Conservation (phyloP, 92 coral and sea anemone genomes). For the Desmophyllum pertusum region DNA sequence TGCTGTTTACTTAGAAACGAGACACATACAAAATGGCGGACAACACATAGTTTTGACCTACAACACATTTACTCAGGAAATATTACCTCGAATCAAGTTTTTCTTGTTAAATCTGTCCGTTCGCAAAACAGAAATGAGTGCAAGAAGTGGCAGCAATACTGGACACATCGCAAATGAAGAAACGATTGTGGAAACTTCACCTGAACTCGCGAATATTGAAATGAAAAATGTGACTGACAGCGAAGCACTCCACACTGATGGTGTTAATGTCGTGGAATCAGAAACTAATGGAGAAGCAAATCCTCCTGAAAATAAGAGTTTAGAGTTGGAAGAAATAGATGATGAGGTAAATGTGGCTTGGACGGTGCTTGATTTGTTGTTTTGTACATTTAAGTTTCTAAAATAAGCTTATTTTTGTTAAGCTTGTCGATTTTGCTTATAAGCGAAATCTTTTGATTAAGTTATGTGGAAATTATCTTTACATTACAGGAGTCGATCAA, state of each 20-base stretch:
- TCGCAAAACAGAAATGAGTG: neutral
- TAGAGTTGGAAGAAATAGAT: slow-evolving; percentile 12
- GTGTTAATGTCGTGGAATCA: slow-evolving; percentile 11
- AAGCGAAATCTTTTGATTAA: too few species aligned
- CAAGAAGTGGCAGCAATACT: slow-evolving; percentile 4
- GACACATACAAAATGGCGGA: slow-evolving; percentile 46
- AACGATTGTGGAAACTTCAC: neutral
- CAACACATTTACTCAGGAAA: too few species aligned
- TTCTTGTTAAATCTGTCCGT: neutral
- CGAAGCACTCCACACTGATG: neutral
- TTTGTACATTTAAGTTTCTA: neutral
- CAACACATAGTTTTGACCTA: slow-evolving; percentile 10
- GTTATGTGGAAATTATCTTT: neutral
- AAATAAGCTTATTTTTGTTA: too few species aligned
- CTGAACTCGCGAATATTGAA: neutral
- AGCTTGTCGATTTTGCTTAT: too few species aligned
- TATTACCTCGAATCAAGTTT: neutral
- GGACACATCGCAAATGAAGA: neutral
- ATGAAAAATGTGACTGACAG: neutral
- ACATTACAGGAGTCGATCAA: neutral
- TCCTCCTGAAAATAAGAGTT: neutral
- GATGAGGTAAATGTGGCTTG: slow-evolving; percentile 11
- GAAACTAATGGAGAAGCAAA: neutral
- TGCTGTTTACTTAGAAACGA: slow-evolving; percentile 32
- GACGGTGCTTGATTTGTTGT: neutral